Percentiles rank a stretch among this genome's conserved stretches.
phyloP scores from a whole-genome alignment of 2,113 vertebrate species.

The Numida meleagris region DNA sequence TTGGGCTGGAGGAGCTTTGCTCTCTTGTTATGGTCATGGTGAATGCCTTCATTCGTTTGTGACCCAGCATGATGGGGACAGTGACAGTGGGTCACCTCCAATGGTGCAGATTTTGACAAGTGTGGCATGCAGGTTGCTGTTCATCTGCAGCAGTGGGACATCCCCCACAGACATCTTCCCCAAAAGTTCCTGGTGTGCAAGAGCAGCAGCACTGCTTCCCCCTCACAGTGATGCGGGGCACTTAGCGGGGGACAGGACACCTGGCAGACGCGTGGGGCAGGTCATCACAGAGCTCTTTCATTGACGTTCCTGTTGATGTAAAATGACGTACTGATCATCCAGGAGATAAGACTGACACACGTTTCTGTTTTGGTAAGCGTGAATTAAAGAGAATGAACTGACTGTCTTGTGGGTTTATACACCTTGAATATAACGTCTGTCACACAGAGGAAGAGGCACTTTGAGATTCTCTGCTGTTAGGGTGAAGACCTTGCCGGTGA shows the following conservation, averaged over 20 bases:
- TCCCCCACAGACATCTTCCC: neutral
- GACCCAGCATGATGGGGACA: neutral
- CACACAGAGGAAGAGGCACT: neutral
- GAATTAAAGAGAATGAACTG: neutral
- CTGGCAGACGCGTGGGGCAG: accelerated
- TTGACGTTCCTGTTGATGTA: neutral
- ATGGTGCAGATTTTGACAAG: too few species aligned
- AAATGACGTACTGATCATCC: neutral
- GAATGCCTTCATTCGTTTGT: neutral
- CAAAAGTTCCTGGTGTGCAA: neutral
- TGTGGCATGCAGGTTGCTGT: too few species aligned
- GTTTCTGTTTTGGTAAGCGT: neutral
- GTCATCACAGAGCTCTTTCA: neutral
- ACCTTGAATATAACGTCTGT: accelerated
- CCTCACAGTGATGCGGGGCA: accelerated
- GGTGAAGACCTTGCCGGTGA: neutral
- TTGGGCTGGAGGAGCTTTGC: neutral
- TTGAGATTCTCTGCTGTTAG: neutral
- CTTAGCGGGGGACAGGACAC: neutral
- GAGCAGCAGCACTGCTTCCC: neutral
- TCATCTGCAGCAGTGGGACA: neutral
- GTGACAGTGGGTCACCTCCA: too few species aligned
- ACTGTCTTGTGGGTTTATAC: neutral
- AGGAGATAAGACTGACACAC: neutral
- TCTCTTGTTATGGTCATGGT: neutral